A percentile compares a stretch with the other conserved stretches of the same genome.
Conservation (phyloP, 2,113 vertebrate species). For the Mus spicilegus region DNA sequence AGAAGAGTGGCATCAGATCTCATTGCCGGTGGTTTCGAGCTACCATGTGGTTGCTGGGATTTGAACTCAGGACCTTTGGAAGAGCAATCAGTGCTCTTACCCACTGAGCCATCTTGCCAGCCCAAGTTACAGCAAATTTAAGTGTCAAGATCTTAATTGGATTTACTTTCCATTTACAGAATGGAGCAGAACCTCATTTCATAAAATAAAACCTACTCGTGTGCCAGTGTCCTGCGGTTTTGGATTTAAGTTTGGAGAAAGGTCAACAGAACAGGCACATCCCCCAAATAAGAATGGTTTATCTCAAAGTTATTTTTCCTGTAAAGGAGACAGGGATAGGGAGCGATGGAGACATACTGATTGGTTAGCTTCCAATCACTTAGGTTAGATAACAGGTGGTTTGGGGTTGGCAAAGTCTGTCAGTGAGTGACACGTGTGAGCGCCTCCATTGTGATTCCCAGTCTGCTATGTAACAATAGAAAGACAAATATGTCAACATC, state of each 20-base stretch:
- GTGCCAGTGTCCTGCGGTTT: background rate
- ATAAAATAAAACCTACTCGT: background rate
- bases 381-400: no score
- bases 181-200: background rate
- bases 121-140: background rate
- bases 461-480: background rate
- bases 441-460: background rate
- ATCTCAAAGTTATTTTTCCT: background rate
- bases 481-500: background rate
- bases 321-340: background rate
- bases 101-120: no score
- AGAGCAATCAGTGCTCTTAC: no score
- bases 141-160: background rate
- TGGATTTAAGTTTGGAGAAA: background rate
- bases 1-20: no score
- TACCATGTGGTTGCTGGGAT: no score
- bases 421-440: background rate
- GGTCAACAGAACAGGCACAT: background rate
- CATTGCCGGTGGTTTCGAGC: no score
- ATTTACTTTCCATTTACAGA: background rate
- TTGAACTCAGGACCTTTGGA: no score
- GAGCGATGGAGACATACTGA: background rate
- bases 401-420: background rate
- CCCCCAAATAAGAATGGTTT: background rate
- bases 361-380: background rate